Base-by-base conservation (phyloP, 1,140 invertebrate species). In the Hestina assimilis region DNA sequence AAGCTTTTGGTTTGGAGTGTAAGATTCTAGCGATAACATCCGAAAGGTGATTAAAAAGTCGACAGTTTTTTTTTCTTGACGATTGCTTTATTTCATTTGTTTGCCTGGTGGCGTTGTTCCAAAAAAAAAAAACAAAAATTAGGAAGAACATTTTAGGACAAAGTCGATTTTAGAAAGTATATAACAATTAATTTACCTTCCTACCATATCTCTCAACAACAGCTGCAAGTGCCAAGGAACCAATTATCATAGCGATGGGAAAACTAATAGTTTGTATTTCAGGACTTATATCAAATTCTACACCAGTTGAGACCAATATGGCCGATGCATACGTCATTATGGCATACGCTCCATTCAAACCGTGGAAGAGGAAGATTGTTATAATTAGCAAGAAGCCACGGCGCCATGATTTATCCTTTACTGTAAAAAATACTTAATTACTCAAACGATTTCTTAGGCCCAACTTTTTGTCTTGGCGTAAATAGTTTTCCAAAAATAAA, bases 231-330 rank as follows among this genome's bases (percentile, higher is more conserved):
- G 65, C 6, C 1, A 72, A 8, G 4, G 67, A 63, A 4, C 63
- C 71, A 17, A 69, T 20, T 3, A 71, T 70, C 64, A 78, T 72
- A 4, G 74, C 61, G 0, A 64, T 45, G 3, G 77, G 79, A 11
- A 79, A 69, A 41, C 65, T 68, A 5, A 79, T 40, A 1, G 66
- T 57, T 55, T 72, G 72, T 3, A 77, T 24, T 11, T 82, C 75
- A 1, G 76, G 71, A 24, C 55, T 65, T 11, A 79, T 52, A 0
- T 51, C 56, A 23, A 63, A 66, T 11, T 63, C 42, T 4, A 70
- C 57, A 5, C 69, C 71, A 0, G 71, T 65, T 1, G 60, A 38
- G 0, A 51, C 42, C 3, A 79, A 55, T 3, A 78, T 46, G 3
- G 58, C 53, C 2, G 64, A 60, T 0, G 63, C 57, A 15, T 59